Conservation (phyloP, 2,888 invertebrate species). For the Leucoptera coffeella region DNA sequence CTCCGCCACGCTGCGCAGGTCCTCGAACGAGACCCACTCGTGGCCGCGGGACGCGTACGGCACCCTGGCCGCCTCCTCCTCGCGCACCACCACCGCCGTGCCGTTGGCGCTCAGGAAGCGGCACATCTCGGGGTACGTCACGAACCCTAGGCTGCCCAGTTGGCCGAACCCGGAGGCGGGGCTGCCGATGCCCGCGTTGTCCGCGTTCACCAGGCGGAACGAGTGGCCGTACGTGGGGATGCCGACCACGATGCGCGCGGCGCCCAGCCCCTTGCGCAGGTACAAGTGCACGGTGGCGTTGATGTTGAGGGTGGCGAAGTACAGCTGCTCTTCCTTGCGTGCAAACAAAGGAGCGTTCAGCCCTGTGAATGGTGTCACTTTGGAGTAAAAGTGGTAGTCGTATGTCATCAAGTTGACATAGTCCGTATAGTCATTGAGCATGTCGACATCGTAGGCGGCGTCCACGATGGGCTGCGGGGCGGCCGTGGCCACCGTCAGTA, state of each 20-base stretch:
- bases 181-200: slow-evolving; percentile 62
- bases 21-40: slow-evolving; percentile 84
- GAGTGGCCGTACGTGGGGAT: slow-evolving; percentile 85
- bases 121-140: slow-evolving; percentile 65
- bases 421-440: slow-evolving; percentile 75
- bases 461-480: slow-evolving; percentile 71
- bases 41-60: slow-evolving; percentile 65
- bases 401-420: slow-evolving; percentile 89
- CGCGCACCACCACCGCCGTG: slow-evolving; percentile 30
- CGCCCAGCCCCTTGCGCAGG: slow-evolving; percentile 66
- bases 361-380: slow-evolving; percentile 74
- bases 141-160: slow-evolving; percentile 65
- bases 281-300: slow-evolving; percentile 80
- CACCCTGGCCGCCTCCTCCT: slow-evolving; percentile 64
- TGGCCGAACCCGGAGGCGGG: slow-evolving; percentile 66
- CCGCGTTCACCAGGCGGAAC: slow-evolving; percentile 61
- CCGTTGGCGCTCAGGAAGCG: slow-evolving; percentile 47
- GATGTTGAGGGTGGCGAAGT: slow-evolving; percentile 67
- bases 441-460: slow-evolving; percentile 69
- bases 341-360: slow-evolving; percentile 76
- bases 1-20: slow-evolving; percentile 60
- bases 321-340: slow-evolving; percentile 53
- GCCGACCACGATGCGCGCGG: slow-evolving; percentile 74
- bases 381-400: slow-evolving; percentile 77
- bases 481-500: slow-evolving; percentile 73